Evolutionary conservation across 2,888 invertebrate genomes (phyloP), one percentile per base, ranked within the genome.

Genomic region (Drosophila anomelani): DNA sequence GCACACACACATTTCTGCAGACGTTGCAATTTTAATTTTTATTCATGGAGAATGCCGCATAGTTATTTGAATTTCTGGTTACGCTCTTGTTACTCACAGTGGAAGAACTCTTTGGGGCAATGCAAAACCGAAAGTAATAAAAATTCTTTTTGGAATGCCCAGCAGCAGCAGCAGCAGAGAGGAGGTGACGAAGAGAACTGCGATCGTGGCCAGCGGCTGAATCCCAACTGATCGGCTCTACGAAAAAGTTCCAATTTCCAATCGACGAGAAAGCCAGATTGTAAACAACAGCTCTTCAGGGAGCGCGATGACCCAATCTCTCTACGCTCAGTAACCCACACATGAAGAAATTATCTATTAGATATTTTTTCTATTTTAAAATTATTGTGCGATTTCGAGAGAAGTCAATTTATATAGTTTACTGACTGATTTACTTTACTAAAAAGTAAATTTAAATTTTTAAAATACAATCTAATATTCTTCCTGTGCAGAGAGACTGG

Each of bases 211-310:
- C 82, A 79, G 77, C 84, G 78, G 80, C 64, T 79, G 78, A 80
- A 88, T 85, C 74, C 60, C 80, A 56, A 69, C 57, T 72, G 71
- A 32, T 59, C 59, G 47, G 54, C 20, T 32, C 46, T 36, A 41
- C 51, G 26, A 75, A 54, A 43, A 77, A 77, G 76, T 82, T 86
- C 79, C 78, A 90, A 84, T 88, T 90, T 89, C 84, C 90, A 90
- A 90, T 84, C 66, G 70, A 70, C 72, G 81, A 80, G 80, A 86
- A 80, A 85, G 77, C 80, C 32, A 75, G 74, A 74, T 89, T 84
- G 82, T 83, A 83, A 83, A 85, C 83, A 83, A 81, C 60, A 32
- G 43, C 39, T 36, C 43, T 72, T 55, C 56, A 78, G 41, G 64
- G 59, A 61, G 66, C 67, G 46, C 68, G 26, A 29, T 29, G 10